Percentiles rank a stretch among this genome's conserved stretches.
Evolutionary conservation across 2,797 vertebrate species (phyloP).

Genomic region (Lithobates sylvaticus): DNA sequence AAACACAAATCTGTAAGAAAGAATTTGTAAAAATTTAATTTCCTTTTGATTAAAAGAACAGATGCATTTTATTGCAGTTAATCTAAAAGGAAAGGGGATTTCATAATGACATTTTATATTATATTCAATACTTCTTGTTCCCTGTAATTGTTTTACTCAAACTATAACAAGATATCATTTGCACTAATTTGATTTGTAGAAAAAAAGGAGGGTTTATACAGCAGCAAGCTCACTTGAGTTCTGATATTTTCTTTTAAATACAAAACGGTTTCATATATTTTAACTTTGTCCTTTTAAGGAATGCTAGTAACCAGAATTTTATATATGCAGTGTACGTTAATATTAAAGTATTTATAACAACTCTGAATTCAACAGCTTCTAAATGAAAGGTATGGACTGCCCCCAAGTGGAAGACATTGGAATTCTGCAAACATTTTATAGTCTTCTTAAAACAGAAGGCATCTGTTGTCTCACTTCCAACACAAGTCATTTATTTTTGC

Average conservation of each 20-base stretch:
- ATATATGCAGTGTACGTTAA: background rate
- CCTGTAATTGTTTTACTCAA: background rate
- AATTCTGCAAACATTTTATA: background rate
- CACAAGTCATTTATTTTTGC: background rate
- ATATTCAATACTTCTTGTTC: background rate
- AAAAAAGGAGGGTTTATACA: conserved; percentile 13
- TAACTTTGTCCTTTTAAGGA: background rate
- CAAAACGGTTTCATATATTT: conserved; percentile 6
- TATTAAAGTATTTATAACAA: background rate
- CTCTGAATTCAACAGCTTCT: no score
- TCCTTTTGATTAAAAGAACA: background rate
- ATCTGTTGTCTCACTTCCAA: background rate
- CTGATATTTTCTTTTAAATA: background rate
- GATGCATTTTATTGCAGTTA: conserved; percentile 3
- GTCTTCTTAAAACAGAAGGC: background rate
- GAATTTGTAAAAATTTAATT: conserved; percentile 11
- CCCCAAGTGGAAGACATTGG: conserved; percentile 22
- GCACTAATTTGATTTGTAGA: background rate
- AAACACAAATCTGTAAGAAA: conserved; percentile 9
- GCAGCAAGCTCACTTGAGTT: background rate
- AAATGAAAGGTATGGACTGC: conserved; percentile 8
- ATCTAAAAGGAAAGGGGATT: conserved; percentile 4
- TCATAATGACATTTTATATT: background rate
- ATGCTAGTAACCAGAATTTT: background rate
- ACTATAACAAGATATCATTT: background rate